A percentile compares a stretch with the other conserved stretches of the same genome.
Conservation (phyloP, 2,113 vertebrate species). For the Dermatemys mawii region DNA sequence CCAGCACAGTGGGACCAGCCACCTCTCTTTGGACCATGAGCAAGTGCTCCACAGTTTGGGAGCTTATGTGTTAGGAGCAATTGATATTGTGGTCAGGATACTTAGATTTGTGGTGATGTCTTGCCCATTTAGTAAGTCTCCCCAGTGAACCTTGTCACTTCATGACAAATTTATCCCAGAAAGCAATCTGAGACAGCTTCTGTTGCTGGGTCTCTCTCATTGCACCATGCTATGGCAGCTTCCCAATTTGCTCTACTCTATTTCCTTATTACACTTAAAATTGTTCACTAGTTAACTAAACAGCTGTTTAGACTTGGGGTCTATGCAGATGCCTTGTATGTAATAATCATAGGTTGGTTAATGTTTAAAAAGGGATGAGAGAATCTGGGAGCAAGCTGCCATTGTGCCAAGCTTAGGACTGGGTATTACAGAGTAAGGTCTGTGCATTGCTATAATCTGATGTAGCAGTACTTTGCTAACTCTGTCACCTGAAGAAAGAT, state of each 20-base stretch:
- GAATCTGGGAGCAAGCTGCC: background rate
- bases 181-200: background rate
- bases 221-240: background rate
- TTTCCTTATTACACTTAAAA: background rate
- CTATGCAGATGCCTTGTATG: background rate
- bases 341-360: background rate
- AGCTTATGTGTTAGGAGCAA: background rate
- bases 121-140: background rate
- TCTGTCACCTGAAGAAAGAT: background rate
- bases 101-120: background rate
- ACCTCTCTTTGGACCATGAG: background rate
- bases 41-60: background rate
- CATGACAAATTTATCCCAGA: rapidly evolving
- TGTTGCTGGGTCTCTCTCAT: background rate
- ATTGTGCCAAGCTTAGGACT: background rate
- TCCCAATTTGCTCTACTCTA: background rate
- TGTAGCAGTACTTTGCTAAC: background rate
- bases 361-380: background rate
- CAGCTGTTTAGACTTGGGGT: background rate
- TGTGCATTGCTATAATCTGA: rapidly evolving
- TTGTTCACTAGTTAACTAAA: background rate
- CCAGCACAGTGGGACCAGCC: background rate
- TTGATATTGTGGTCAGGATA: background rate
- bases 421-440: background rate
- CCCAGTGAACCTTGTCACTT: background rate